These are phyloP conservation scores for Gnathonemus longibarbis DNA, from an alignment of 2,113 vertebrate species.

Conservation along the genomic window DNA sequence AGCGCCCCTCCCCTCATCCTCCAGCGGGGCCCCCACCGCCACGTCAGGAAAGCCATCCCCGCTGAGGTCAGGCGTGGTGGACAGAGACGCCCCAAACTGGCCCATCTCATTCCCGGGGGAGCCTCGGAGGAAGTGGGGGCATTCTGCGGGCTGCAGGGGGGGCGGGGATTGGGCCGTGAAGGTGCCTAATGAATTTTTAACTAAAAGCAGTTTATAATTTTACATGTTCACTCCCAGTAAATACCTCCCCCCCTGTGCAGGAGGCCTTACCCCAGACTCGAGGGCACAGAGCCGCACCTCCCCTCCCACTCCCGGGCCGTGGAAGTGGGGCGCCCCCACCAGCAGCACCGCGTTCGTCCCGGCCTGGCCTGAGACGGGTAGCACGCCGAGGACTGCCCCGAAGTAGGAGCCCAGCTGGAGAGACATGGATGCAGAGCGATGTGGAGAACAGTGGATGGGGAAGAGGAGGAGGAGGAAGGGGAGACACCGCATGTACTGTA, in stretches of 20 bases:
- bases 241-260: background rate
- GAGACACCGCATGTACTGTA: background rate
- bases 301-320: conserved; percentile 24
- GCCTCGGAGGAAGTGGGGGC: conserved; percentile 25
- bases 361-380: conserved; percentile 17
- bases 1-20: conserved; percentile 28
- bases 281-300: conserved; percentile 35
- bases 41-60: conserved; percentile 34
- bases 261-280: conserved; percentile 12
- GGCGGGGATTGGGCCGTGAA: background rate
- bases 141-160: conserved; percentile 19
- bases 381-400: conserved; percentile 36
- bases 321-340: conserved; percentile 35
- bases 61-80: conserved; percentile 32
- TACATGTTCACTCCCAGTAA: background rate
- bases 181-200: background rate
- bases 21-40: conserved; percentile 39
- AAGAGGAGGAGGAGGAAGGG: background rate
- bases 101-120: conserved; percentile 21
- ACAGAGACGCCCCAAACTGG: conserved; percentile 35
- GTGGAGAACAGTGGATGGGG: background rate
- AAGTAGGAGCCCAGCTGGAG: conserved; percentile 45
- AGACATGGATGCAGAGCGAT: background rate
- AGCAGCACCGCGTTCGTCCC: conserved; percentile 24
- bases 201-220: background rate